phyloP scores from a whole-genome alignment of 2,888 invertebrate species.

The Polymixis lichenea region DNA sequence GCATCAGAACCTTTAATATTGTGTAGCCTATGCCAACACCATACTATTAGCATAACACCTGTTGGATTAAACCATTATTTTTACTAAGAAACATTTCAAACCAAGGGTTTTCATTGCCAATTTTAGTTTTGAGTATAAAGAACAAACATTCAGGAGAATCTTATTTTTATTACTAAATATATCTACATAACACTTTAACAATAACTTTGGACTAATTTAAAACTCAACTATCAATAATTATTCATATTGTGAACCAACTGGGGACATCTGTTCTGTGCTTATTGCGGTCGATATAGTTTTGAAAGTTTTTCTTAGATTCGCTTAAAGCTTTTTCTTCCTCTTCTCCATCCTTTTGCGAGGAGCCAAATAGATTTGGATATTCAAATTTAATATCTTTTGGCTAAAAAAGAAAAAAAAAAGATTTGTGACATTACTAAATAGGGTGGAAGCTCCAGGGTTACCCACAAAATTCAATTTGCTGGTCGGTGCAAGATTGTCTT shows the following conservation, averaged over 20 bases:
- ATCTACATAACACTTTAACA: slow-evolving; percentile 36
- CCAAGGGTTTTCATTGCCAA: background rate
- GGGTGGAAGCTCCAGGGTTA: no score
- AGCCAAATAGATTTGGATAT: slow-evolving; percentile 94
- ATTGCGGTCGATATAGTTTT: slow-evolving; percentile 91
- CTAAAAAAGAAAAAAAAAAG: slow-evolving; percentile 86
- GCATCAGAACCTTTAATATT: no score
- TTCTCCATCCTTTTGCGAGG: slow-evolving; percentile 88
- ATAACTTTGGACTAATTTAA: slow-evolving; percentile 44
- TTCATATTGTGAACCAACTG: slow-evolving; percentile 94
- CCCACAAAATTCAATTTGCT: no score
- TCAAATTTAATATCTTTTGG: slow-evolving; percentile 93
- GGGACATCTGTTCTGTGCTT: slow-evolving; percentile 93
- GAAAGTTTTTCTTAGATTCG: slow-evolving; percentile 91
- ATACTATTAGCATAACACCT: background rate
- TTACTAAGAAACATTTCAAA: background rate
- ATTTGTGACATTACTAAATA: background rate
- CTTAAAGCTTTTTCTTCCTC: slow-evolving; percentile 91
- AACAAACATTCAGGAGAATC: slow-evolving; percentile 8
- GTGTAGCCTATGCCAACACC: background rate
- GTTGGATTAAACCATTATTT: background rate
- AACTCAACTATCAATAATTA: slow-evolving; percentile 12
- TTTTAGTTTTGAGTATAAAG: background rate
- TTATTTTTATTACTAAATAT: slow-evolving; percentile 46
- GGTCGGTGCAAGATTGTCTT: no score